Base-by-base conservation (phyloP, 1,140 invertebrate genomes). In the Venturia canescens region DNA sequence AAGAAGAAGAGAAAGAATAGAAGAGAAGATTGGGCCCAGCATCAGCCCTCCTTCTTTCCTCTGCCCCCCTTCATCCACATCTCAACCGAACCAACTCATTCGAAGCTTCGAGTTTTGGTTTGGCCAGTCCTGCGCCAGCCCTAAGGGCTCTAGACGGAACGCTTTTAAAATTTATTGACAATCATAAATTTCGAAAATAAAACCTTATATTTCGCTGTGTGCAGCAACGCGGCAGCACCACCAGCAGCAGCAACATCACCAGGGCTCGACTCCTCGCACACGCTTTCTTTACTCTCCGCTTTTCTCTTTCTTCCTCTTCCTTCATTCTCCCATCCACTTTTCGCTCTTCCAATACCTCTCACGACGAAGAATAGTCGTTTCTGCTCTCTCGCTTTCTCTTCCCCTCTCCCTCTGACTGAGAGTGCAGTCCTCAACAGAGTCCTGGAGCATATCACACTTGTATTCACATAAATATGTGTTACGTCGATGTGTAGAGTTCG, bases 91-190 rank as follows among this genome's bases (percentile, higher is more conserved):
- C 72, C 72, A 82, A 85, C 84, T 84, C 84, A 85, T 79, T 82
- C 86, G 84, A 85, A 84, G 82, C 79, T 79, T 83, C 83, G 86
- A 84, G 83, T 89, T 90, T 91, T 84, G 86, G 86, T 90, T 90
- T 89, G 87, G 88, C 88, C 90, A 88, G 88, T 87, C 89, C 89
- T 89, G 87, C 80, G 79, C 86, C 88, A 90, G 90, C 90, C 91
- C 91, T 92, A 87, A 90, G 89, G 91, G 91, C 91, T 88, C 90
- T 90, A 92, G 91, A 92, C 91, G 90, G 89, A 91, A 90, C 91
- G 90, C 91, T 91, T 92, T 92, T 92, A 92, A 92, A 92, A 92
- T 92, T 92, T 92, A 92, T 92, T 92, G 91, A 92, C 91, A 92
- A 92, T 92, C 91, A 92, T 92, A 92, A 92, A 92, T 92, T 92